Percentiles rank a stretch among this genome's conserved stretches.
These are phyloP conservation scores for Hyles lineata DNA, from an alignment of 2,888 invertebrate species.

Conservation along the genomic window DNA sequence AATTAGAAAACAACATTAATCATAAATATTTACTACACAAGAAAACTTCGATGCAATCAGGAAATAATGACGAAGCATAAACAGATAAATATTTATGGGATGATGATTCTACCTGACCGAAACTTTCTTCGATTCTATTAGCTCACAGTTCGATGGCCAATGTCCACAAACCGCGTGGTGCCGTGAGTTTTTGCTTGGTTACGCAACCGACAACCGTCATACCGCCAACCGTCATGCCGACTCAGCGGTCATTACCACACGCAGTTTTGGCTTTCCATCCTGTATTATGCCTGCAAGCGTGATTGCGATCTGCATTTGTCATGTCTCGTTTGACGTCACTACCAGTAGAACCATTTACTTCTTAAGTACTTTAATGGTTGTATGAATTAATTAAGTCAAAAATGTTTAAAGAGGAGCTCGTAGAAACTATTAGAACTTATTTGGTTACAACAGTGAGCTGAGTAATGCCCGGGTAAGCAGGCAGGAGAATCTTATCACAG, in stretches of 20 bases:
- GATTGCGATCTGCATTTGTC: background rate
- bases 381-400: background rate
- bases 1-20: no score
- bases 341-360: background rate
- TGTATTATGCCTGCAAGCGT: slow-evolving; percentile 9
- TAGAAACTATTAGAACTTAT: no score
- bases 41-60: background rate
- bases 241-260: slow-evolving; percentile 66
- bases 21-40: no score
- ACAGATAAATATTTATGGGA: background rate
- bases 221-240: slow-evolving; percentile 50
- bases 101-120: background rate
- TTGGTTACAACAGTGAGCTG: no score
- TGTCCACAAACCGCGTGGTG: slow-evolving; percentile 40
- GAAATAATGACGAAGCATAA: slow-evolving; percentile 1
- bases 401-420: background rate
- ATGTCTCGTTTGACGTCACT: slow-evolving; percentile 3
- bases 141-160: slow-evolving; percentile 35
- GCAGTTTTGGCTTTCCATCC: slow-evolving; percentile 31
- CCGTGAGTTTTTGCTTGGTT: slow-evolving; percentile 47
- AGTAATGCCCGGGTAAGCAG: no score
- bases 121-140: slow-evolving; percentile 29
- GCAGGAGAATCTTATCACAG: no score
- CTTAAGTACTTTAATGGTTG: background rate
- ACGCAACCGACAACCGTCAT: slow-evolving; percentile 49